These are phyloP conservation scores for Enoplosus armatus DNA, from an alignment of 2,797 vertebrate species.

Conservation along the genomic window DNA sequence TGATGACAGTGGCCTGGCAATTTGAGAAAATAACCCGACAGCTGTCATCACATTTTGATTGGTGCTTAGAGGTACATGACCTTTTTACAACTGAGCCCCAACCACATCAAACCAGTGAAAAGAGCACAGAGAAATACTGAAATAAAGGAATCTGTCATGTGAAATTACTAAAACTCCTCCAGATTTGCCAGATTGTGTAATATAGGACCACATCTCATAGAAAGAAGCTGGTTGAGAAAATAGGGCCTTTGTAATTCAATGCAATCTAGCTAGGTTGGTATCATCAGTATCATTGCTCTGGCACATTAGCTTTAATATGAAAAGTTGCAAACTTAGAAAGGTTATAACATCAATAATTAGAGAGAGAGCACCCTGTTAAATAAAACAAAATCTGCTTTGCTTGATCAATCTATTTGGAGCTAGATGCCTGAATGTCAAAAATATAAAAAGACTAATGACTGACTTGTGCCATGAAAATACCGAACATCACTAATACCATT, in stretches of 20 bases:
- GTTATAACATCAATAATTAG: neutral
- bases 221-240: too few relatives aligned
- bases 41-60: slow-evolving; percentile 8
- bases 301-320: neutral
- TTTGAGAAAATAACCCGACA: neutral
- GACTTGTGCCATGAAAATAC: neutral
- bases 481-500: neutral
- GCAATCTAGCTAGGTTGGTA: neutral
- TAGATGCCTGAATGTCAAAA: neutral
- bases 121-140: neutral
- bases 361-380: neutral
- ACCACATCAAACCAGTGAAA: neutral
- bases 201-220: neutral
- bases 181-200: neutral
- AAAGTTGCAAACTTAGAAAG: neutral
- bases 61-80: neutral
- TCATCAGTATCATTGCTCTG: neutral
- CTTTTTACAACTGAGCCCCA: neutral
- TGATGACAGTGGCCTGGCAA: slow-evolving; percentile 1
- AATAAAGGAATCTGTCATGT: neutral
- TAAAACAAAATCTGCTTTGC: neutral
- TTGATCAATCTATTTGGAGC: neutral
- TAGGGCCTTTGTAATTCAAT: neutral
- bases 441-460: neutral
- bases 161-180: neutral